These are phyloP conservation scores for Bradypodion pumilum DNA, from an alignment of 2,797 vertebrate species.

Conservation along the genomic window DNA sequence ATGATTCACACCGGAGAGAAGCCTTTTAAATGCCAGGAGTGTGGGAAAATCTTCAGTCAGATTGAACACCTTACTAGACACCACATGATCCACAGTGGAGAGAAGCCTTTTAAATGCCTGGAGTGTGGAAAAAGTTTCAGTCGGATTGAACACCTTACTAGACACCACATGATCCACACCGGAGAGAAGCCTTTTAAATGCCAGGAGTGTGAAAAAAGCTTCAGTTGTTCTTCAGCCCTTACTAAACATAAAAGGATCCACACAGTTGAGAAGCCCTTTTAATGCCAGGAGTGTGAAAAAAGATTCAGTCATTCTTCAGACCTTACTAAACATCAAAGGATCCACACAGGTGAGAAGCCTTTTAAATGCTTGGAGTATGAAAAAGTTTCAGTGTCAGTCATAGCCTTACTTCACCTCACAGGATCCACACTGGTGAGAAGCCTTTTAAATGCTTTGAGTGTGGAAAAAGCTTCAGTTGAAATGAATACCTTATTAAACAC, in stretches of 20 bases:
- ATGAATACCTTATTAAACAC: too few relatives aligned
- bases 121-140: constrained; percentile 50
- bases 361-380: neutral
- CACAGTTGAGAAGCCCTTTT: neutral
- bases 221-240: constrained; percentile 46
- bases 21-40: constrained; percentile 42
- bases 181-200: constrained; percentile 7
- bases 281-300: neutral
- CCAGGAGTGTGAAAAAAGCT: constrained; percentile 41
- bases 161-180: constrained; percentile 1
- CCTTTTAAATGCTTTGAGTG: neutral
- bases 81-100: constrained; percentile 24
- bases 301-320: neutral
- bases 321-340: neutral
- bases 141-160: constrained; percentile 41
- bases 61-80: constrained; percentile 1
- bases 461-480: constrained; percentile 3
- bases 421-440: neutral
- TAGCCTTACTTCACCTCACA: neutral
- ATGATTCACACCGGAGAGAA: constrained; percentile 33
- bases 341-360: constrained; percentile 1
- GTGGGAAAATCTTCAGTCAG: constrained; percentile 43
- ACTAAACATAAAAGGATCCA: constrained; percentile 5
- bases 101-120: constrained; percentile 42
- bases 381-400: constrained; percentile 14